Percentiles rank a stretch among this genome's conserved stretches.
These are phyloP conservation scores for Tiliacea citrago DNA, from an alignment of 2,888 invertebrate species.

Conservation along the genomic window DNA sequence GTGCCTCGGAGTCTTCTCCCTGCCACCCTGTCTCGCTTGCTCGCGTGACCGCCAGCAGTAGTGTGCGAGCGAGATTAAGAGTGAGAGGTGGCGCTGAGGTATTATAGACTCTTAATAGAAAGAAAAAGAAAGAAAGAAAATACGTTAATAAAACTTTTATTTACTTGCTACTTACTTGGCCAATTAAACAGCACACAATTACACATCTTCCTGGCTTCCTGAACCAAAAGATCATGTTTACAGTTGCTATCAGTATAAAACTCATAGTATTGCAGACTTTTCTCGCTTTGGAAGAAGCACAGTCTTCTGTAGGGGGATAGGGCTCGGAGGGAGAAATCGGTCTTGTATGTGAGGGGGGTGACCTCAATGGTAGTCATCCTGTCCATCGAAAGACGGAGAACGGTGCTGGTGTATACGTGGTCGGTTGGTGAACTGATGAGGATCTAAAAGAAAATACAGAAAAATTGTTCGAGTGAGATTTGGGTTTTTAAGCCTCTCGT, in stretches of 20 bases:
- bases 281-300: conserved; percentile 87
- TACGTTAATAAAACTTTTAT: no score
- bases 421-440: conserved; percentile 85
- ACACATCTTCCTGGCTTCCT: conserved; percentile 84
- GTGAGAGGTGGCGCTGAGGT: no score
- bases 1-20: no score
- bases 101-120: no score
- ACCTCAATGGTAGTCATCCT: conserved; percentile 87
- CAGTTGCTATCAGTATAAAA: conserved; percentile 90
- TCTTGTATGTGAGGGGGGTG: conserved; percentile 84
- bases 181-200: conserved; percentile 86
- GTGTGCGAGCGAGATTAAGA: no score
- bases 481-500: not conserved
- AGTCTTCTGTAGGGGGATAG: conserved; percentile 81
- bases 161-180: conserved; percentile 80
- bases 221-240: conserved; percentile 87
- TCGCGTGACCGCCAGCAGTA: no score
- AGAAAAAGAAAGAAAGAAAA: no score
- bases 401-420: conserved; percentile 85
- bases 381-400: conserved; percentile 86
- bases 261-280: conserved; percentile 80
- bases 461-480: not conserved
- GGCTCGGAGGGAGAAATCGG: conserved; percentile 78
- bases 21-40: no score
- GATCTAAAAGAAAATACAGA: conserved; percentile 73